These are phyloP conservation scores for Nymphicus hollandicus DNA, from an alignment of 2,113 vertebrate species.

Conservation along the genomic window DNA sequence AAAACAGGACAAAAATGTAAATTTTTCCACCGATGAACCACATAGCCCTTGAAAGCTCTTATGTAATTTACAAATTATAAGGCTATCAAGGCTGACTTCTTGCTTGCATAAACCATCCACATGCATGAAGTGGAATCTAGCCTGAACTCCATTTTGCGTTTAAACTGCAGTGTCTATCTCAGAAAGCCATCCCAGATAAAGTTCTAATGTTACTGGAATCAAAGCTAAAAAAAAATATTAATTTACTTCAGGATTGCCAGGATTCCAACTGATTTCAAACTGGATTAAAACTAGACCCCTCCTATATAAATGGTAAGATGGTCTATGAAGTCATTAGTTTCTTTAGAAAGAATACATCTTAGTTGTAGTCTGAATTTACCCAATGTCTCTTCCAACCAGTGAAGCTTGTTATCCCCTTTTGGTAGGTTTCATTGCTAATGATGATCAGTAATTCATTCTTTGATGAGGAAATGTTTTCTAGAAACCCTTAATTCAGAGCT, in stretches of 20 bases:
- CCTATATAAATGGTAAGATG: neutral
- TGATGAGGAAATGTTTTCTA: neutral
- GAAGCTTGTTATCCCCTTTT: neutral
- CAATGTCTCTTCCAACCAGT: neutral
- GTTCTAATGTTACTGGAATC: neutral
- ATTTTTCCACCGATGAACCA: neutral
- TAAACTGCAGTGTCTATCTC: neutral
- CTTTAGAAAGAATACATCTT: neutral
- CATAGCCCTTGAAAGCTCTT: fast-evolving
- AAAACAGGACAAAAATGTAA: neutral
- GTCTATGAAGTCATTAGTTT: neutral
- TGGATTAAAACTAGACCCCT: neutral
- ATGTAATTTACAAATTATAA: neutral
- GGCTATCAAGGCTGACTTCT: neutral
- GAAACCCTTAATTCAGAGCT: neutral
- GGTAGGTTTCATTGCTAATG: neutral
- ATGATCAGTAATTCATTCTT: neutral
- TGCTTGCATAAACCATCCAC: neutral
- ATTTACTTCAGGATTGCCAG: neutral
- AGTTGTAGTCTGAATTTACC: neutral
- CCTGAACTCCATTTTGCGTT: neutral
- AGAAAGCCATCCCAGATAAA: neutral
- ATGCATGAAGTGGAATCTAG: neutral
- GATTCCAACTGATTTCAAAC: neutral
- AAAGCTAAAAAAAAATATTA: neutral